Conservation (phyloP, 1,140 invertebrate species). For the Tachypleus tridentatus region DNA sequence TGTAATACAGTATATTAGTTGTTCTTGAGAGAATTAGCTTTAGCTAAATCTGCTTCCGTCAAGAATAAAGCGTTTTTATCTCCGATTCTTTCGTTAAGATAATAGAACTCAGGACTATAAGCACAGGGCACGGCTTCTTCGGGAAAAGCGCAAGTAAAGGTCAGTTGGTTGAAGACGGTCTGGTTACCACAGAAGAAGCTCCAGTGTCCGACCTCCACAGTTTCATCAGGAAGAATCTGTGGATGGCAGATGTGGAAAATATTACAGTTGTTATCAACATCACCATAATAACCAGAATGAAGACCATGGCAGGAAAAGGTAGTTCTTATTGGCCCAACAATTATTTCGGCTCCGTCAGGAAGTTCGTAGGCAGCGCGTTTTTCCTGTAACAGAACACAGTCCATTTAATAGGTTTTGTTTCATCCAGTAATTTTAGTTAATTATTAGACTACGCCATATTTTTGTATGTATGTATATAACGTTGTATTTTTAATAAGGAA, state of each 20-base stretch:
- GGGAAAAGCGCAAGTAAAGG: constrained; percentile 29
- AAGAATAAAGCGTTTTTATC: constrained; percentile 22
- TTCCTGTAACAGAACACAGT: constrained; percentile 5
- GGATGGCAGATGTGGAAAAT: constrained; percentile 34
- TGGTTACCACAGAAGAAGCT: constrained; percentile 76
- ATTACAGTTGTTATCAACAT: constrained; percentile 32
- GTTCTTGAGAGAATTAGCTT: too few relatives aligned
- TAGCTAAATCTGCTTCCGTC: constrained; percentile 3
- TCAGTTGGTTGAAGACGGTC: constrained; percentile 74
- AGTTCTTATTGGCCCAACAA: constrained; percentile 21
- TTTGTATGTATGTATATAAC: too few relatives aligned
- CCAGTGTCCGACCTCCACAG: constrained; percentile 36
- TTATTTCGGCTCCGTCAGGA: constrained; percentile 24
- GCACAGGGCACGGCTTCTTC: constrained; percentile 30
- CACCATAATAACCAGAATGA: constrained; percentile 33
- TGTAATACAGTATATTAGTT: too few relatives aligned
- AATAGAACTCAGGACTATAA: constrained; percentile 28
- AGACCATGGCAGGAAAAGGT: constrained; percentile 27
- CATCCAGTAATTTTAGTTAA: too few relatives aligned
- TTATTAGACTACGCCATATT: too few relatives aligned
- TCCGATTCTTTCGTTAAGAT: constrained; percentile 20
- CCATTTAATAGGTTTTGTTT: too few relatives aligned
- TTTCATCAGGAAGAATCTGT: constrained; percentile 40
- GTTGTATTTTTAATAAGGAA: too few relatives aligned
- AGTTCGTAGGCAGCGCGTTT: constrained; percentile 19